Evolutionary conservation across 30 jellyfish, hydroid and myxozoan genomes (phyloP).

Genomic region (Chironex yamaguchii): DNA sequence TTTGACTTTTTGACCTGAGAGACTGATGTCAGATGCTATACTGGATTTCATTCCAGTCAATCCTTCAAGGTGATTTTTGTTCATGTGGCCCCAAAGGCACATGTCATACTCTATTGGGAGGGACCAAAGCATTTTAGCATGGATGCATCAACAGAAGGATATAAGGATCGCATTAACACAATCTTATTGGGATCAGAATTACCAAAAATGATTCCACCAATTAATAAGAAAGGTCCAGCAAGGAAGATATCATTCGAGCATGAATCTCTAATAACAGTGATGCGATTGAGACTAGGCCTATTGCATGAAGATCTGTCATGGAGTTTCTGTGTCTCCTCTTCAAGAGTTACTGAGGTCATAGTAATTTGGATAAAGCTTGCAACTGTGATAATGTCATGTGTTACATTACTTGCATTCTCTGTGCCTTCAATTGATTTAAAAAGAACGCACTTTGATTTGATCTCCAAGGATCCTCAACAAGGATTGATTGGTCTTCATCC

Average conservation of each 20-base stretch:
- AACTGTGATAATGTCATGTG: background rate
- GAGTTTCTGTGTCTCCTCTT: slow-evolving; percentile 53
- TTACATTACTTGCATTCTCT: background rate
- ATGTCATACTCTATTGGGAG: slow-evolving; percentile 64
- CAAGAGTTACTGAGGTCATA: slow-evolving; percentile 30
- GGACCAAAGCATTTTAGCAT: slow-evolving; percentile 52
- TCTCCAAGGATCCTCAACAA: slow-evolving; percentile 10
- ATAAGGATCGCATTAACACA: slow-evolving; percentile 16
- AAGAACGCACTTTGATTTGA: slow-evolving; percentile 34
- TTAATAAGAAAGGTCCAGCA: slow-evolving; percentile 53
- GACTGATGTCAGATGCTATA: slow-evolving; percentile 51
- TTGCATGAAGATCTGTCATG: slow-evolving; percentile 66
- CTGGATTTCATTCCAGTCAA: slow-evolving; percentile 26
- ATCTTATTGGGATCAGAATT: slow-evolving; percentile 5
- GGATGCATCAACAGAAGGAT: slow-evolving; percentile 35
- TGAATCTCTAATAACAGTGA: slow-evolving; percentile 58
- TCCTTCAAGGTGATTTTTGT: background rate
- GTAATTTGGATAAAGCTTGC: slow-evolving; percentile 65
- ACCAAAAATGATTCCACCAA: slow-evolving; percentile 26
- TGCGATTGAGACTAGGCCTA: slow-evolving; percentile 51
- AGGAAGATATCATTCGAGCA: slow-evolving; percentile 65
- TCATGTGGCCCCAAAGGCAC: slow-evolving; percentile 49
- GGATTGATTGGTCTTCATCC: background rate
- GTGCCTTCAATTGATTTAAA: slow-evolving; percentile 14
- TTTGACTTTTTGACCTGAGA: slow-evolving; percentile 66